Conservation (phyloP, 2,888 invertebrate species). For the Hypena proboscidalis region DNA sequence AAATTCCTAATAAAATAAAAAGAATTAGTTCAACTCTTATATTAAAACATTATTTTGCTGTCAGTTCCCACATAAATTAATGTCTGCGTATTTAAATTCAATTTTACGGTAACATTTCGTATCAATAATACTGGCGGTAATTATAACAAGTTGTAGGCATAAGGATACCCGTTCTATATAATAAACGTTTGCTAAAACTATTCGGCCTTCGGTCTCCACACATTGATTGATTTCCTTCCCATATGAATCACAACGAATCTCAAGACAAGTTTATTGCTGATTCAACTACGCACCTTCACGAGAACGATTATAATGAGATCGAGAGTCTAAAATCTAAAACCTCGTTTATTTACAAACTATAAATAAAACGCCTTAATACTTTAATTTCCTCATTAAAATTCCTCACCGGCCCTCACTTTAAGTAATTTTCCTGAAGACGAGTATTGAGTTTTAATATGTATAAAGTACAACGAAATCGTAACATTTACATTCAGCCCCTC, state of each 20-base stretch:
- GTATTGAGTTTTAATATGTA: conserved; percentile 48
- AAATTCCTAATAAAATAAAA: too few species aligned
- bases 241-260: conserved; percentile 45
- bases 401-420: conserved; percentile 32
- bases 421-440: conserved; percentile 45
- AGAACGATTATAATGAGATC: conserved; percentile 38
- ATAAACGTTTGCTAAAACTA: conserved; percentile 18
- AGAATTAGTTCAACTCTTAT: too few species aligned
- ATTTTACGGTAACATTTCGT: conserved; percentile 6
- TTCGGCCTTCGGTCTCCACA: conserved; percentile 38
- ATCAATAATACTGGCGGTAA: conserved; percentile 6
- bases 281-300: conserved; percentile 24
- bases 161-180: conserved; percentile 17
- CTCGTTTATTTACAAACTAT: conserved; percentile 6
- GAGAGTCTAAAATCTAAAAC: conserved; percentile 15
- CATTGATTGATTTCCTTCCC: conserved; percentile 35
- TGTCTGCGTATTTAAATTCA: conserved; percentile 1
- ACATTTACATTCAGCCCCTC: conserved; percentile 51
- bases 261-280: conserved; percentile 35
- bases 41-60: too few species aligned
- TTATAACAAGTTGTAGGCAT: conserved; percentile 13
- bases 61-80: conserved; percentile 5
- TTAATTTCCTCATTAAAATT: conserved; percentile 30
- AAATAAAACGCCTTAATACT: conserved; percentile 20
- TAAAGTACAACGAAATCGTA: conserved; percentile 45